phyloP scores from a whole-genome alignment of 2,888 invertebrate species.

The Stenoptilia bipunctidactyla region DNA sequence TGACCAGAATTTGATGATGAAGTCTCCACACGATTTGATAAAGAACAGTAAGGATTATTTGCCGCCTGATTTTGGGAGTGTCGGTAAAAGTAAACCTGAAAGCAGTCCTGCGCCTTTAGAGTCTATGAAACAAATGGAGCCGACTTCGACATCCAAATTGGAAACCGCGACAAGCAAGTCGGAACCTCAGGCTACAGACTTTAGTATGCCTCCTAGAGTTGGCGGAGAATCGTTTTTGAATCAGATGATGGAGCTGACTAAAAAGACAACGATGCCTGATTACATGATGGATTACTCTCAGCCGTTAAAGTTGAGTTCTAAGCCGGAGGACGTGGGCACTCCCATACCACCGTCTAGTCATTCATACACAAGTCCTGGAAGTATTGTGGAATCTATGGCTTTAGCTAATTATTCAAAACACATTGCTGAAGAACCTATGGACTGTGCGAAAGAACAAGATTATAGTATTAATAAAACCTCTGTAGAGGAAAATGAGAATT shows the following conservation, averaged over 20 bases:
- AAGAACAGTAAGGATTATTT: slow-evolving; percentile 60
- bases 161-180: slow-evolving; percentile 48
- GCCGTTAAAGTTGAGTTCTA: slow-evolving; percentile 68
- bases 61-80: slow-evolving; percentile 68
- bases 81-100: slow-evolving; percentile 63
- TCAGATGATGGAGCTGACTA: slow-evolving; percentile 66
- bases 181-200: slow-evolving; percentile 51
- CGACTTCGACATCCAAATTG: slow-evolving; percentile 57
- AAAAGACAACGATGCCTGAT: slow-evolving; percentile 65
- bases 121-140: slow-evolving; percentile 49
- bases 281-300: slow-evolving; percentile 64
- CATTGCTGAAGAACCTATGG: slow-evolving; percentile 38
- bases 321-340: slow-evolving; percentile 63
- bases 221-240: slow-evolving; percentile 60
- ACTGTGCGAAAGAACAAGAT: slow-evolving; percentile 53
- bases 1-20: slow-evolving; percentile 55
- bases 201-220: slow-evolving; percentile 57
- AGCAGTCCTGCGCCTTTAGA: slow-evolving; percentile 42
- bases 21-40: slow-evolving; percentile 53
- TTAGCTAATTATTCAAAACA: slow-evolving; percentile 54
- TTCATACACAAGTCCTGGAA: slow-evolving; percentile 45
- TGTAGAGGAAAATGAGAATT: slow-evolving; percentile 33
- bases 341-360: slow-evolving; percentile 61
- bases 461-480: slow-evolving; percentile 35
- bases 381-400: slow-evolving; percentile 52